Conservation (phyloP, 1,140 invertebrate genomes). For the Drosophila azteca region DNA sequence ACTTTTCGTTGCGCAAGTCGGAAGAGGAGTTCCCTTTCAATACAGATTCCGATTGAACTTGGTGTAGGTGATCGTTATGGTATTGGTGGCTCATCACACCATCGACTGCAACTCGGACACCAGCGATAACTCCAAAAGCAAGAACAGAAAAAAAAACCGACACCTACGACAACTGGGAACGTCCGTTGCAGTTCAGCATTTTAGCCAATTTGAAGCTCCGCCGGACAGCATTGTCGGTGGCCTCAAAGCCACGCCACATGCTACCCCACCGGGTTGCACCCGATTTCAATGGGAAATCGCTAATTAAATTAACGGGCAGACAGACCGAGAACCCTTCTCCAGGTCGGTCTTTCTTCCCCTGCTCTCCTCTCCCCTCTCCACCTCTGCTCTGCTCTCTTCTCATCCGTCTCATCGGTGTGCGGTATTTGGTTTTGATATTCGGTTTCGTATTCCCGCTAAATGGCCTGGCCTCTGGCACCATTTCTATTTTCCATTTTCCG, state of each 20-base stretch:
- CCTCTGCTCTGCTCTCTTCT: too few relatives aligned
- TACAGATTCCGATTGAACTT: conserved; percentile 20
- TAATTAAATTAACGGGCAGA: conserved; percentile 67
- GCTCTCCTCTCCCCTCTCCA: too few relatives aligned
- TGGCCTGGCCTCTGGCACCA: too few relatives aligned
- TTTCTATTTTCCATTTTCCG: conserved; percentile 8
- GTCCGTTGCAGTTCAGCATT: conserved; percentile 77
- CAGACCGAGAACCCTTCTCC: neutral
- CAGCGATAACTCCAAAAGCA: neutral
- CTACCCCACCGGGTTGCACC: conserved; percentile 29
- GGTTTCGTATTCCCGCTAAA: too few relatives aligned
- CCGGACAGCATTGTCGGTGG: conserved; percentile 5
- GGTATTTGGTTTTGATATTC: too few relatives aligned
- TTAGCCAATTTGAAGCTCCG: conserved; percentile 60
- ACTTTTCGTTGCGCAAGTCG: conserved; percentile 8
- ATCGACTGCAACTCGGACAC: too few relatives aligned
- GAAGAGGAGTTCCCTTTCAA: conserved; percentile 7
- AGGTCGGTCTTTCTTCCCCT: too few relatives aligned
- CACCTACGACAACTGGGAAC: conserved; percentile 7
- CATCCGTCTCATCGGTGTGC: too few relatives aligned
- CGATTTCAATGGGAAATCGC: conserved; percentile 43
- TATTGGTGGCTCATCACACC: conserved; percentile 26
- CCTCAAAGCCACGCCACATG: conserved; percentile 21
- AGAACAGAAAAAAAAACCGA: neutral
- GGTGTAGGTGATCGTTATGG: conserved; percentile 22